phyloP scores from a whole-genome alignment of 2,797 vertebrate genomes.

The Phalanger gymnotis region DNA sequence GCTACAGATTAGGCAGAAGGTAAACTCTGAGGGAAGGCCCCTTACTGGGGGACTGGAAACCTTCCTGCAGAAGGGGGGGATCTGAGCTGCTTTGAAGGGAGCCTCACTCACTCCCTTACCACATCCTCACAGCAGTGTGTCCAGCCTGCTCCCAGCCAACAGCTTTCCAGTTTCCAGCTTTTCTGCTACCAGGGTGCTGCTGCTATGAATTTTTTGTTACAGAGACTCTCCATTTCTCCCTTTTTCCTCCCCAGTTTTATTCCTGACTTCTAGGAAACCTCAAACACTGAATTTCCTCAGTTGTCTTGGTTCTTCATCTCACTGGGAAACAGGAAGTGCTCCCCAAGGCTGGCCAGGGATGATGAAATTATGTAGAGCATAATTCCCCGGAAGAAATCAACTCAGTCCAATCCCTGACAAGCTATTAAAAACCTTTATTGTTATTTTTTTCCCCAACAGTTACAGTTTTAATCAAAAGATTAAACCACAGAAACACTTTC shows the following conservation, averaged over 20 bases:
- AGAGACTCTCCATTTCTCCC: background rate
- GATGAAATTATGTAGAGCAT: accelerated
- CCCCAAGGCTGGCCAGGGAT: background rate
- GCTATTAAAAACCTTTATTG: constrained; percentile 79
- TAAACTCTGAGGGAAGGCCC: background rate
- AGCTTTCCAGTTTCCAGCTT: background rate
- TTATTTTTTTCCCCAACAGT: constrained; percentile 53
- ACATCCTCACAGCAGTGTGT: background rate
- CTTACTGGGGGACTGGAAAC: background rate
- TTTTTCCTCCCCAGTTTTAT: background rate
- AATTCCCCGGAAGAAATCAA: background rate
- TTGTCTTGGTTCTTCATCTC: background rate
- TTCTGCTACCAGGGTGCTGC: background rate
- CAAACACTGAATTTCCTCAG: background rate
- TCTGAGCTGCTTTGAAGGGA: background rate
- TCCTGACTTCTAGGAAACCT: background rate
- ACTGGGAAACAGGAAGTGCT: background rate
- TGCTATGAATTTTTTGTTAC: background rate
- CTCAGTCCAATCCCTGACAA: constrained; percentile 6
- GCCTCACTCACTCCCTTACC: background rate
- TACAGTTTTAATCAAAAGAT: constrained; percentile 74
- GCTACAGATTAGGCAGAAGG: background rate
- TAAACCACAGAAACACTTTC: constrained; percentile 68
- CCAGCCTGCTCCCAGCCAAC: background rate
- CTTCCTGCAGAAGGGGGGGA: background rate